A percentile compares a stretch with the other conserved stretches of the same genome.
phyloP scores from a whole-genome alignment of 2,888 invertebrate species.

The Hydroisotoma schaefferi region DNA sequence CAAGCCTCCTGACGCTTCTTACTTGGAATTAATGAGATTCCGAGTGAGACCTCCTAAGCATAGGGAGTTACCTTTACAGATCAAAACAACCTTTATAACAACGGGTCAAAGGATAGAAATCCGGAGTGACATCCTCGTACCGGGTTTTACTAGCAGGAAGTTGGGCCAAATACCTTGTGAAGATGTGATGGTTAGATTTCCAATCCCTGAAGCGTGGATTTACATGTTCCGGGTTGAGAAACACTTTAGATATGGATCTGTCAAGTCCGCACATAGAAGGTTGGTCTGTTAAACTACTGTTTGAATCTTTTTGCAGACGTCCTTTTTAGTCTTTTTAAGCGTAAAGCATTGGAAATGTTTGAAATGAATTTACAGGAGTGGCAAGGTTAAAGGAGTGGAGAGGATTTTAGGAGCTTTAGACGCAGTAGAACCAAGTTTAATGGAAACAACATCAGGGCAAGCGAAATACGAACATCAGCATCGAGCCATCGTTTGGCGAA shows the following conservation, averaged over 20 bases:
- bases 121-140: constrained; percentile 90
- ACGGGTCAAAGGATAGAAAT: constrained; percentile 82
- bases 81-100: constrained; percentile 84
- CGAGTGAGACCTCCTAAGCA: constrained; percentile 91
- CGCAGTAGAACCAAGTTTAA: constrained; percentile 81
- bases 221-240: constrained; percentile 98
- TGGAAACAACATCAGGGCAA: constrained; percentile 92
- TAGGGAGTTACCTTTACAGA: constrained; percentile 91
- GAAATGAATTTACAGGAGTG: constrained; percentile 63
- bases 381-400: constrained; percentile 89
- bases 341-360: no score
- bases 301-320: no score
- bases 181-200: constrained; percentile 92
- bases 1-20: constrained; percentile 95
- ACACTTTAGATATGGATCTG: constrained; percentile 95
- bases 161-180: constrained; percentile 95
- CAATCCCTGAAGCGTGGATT: constrained; percentile 99
- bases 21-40: constrained; percentile 94
- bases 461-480: constrained; percentile 99
- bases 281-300: no score
- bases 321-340: no score
- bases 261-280: constrained; percentile 82
- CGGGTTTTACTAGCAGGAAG: constrained; percentile 93
- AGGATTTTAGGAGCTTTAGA: constrained; percentile 87
- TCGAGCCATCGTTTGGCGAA: constrained; percentile 95